These are phyloP conservation scores for Calonectris borealis DNA, from an alignment of 2,113 vertebrate genomes.

Conservation along the genomic window DNA sequence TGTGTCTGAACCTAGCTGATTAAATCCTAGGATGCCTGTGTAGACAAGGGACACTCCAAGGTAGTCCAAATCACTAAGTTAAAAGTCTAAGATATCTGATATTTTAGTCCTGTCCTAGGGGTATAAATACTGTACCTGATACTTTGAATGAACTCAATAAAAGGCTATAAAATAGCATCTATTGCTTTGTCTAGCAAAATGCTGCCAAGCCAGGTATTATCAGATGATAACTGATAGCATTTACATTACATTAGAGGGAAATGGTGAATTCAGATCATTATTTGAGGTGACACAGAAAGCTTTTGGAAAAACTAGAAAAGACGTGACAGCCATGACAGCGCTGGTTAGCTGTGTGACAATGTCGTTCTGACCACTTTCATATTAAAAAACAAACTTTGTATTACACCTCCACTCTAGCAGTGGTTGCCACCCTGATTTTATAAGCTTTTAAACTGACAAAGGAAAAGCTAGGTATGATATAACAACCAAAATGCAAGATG, in stretches of 20 bases:
- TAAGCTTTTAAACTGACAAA: not conserved
- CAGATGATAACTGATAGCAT: not conserved
- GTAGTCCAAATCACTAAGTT: not conserved
- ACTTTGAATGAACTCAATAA: not conserved
- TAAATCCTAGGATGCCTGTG: not conserved
- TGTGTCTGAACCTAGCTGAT: not conserved
- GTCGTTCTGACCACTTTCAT: not conserved
- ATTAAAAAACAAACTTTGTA: not conserved
- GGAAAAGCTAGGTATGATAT: not conserved
- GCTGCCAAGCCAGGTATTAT: not conserved
- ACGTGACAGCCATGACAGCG: not conserved
- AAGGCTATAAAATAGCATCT: not conserved
- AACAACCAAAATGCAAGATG: not conserved
- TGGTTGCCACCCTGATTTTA: not conserved
- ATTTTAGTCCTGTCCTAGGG: not conserved
- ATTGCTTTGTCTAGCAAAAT: not conserved
- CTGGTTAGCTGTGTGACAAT: not conserved
- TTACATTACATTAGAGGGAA: not conserved
- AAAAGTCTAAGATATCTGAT: not conserved
- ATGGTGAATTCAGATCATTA: not conserved
- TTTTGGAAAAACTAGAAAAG: not conserved
- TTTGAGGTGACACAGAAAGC: not conserved
- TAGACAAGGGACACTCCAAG: not conserved
- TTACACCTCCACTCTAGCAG: not conserved
- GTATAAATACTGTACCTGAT: not conserved